A percentile compares a stretch with the other conserved stretches of the same genome.
Conservation (phyloP, 2,113 vertebrate species). For the Chlorodrepanis virens region DNA sequence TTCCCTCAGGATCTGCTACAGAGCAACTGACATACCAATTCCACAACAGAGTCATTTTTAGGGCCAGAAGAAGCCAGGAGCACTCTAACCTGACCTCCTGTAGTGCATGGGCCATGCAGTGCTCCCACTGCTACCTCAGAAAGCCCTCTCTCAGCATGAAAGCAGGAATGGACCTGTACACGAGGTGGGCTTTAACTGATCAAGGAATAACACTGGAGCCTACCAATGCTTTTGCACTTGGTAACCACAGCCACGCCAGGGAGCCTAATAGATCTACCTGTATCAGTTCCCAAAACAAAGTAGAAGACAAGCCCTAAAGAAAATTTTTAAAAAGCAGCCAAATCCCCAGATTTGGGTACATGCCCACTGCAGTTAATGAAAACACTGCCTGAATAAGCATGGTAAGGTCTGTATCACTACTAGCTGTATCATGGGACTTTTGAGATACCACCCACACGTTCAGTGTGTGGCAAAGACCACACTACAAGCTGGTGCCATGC, state of each 20-base stretch:
- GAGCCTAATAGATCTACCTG: not conserved
- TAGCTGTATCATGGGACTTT: not conserved
- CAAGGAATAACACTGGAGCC: not conserved
- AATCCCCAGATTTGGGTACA: not conserved
- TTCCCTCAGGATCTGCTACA: not conserved
- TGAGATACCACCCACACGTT: not conserved
- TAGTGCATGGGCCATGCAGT: rapidly evolving
- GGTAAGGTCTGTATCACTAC: not conserved
- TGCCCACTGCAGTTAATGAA: not conserved
- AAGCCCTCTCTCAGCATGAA: not conserved
- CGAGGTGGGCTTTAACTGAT: not conserved
- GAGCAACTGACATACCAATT: not conserved
- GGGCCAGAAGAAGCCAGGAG: not conserved
- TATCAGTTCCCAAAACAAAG: not conserved
- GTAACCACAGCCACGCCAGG: not conserved
- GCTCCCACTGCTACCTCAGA: not conserved
- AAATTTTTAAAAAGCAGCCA: conserved; percentile 28
- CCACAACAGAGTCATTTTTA: not conserved
- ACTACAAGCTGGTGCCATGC: not conserved
- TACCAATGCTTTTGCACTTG: not conserved
- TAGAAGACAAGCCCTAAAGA: not conserved
- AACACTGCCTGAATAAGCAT: not conserved
- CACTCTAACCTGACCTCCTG: not conserved
- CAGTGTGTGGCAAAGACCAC: conserved; percentile 19
- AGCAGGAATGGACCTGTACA: rapidly evolving